A percentile compares a stretch with the other conserved stretches of the same genome.
Conservation (phyloP, 2,797 vertebrate species). For the Epinephelus malabaricus region DNA sequence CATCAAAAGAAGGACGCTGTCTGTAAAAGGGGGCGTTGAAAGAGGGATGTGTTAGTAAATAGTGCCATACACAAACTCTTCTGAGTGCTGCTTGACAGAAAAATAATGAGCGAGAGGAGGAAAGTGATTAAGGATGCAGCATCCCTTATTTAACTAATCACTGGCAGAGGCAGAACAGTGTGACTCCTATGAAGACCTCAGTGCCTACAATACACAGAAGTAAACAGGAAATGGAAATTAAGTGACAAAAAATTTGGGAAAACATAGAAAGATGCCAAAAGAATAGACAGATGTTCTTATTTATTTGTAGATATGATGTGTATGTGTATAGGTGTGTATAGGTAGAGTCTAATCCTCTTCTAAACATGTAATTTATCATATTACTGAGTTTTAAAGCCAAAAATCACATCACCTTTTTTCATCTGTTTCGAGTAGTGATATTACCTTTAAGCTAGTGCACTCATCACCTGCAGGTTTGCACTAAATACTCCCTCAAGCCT, state of each 20-base stretch:
- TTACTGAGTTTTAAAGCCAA: not conserved
- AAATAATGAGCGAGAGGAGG: slow-evolving; percentile 69
- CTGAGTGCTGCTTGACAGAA: slow-evolving; percentile 65
- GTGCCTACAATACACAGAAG: slow-evolving; percentile 20
- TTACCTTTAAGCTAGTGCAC: slow-evolving; percentile 1
- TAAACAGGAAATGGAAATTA: slow-evolving; percentile 28
- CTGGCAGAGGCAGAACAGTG: slow-evolving; percentile 33
- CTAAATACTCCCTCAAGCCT: slow-evolving; percentile 45
- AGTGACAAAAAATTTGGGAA: not conserved
- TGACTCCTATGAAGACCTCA: slow-evolving; percentile 45
- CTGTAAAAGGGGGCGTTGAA: slow-evolving; percentile 39
- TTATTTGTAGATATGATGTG: not conserved
- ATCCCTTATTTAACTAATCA: slow-evolving; percentile 61
- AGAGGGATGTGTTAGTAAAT: slow-evolving; percentile 64
- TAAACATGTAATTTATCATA: not conserved
- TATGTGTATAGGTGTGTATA: not conserved
- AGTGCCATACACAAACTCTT: slow-evolving; percentile 61
- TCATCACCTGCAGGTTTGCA: slow-evolving; percentile 15
- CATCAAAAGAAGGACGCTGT: slow-evolving; percentile 52
- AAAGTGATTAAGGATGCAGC: slow-evolving; percentile 64
- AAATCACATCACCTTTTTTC: not conserved
- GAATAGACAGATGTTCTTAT: not conserved
- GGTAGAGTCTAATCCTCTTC: not conserved
- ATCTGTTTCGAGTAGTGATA: not conserved
- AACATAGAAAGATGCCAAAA: not conserved